Percentiles rank a stretch among this genome's conserved stretches.
phyloP scores from a whole-genome alignment of 2,113 vertebrate genomes.

The Thamnaconus septentrionalis region DNA sequence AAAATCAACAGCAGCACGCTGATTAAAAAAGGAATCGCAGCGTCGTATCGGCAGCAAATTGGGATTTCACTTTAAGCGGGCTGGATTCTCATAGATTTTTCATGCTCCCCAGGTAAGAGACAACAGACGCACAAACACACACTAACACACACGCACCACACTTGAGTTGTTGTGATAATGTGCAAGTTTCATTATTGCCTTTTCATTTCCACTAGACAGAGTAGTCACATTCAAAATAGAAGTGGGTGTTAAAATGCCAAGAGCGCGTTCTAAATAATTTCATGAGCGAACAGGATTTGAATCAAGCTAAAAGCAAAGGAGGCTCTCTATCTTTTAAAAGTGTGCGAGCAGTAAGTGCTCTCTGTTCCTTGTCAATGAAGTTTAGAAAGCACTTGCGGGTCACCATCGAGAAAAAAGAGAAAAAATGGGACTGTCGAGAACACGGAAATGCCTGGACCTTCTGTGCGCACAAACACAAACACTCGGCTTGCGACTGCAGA shows the following conservation, averaged over 20 bases:
- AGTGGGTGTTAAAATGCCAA: constrained; percentile 40
- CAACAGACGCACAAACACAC: too few species aligned
- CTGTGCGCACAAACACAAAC: constrained; percentile 27
- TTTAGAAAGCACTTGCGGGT: constrained; percentile 32
- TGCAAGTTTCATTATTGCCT: constrained; percentile 46
- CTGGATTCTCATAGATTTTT: constrained; percentile 43
- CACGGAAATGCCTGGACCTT: too few species aligned
- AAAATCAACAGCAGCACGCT: background rate
- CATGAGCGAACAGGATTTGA: constrained; percentile 52
- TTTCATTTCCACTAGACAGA: constrained; percentile 31
- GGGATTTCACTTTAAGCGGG: constrained; percentile 31
- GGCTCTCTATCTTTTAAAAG: constrained; percentile 14
- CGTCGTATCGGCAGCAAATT: constrained; percentile 25
- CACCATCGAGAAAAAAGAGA: constrained; percentile 18
- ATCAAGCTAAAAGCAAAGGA: constrained; percentile 52
- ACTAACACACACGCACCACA: background rate
- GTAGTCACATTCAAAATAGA: constrained; percentile 31
- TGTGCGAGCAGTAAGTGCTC: constrained; percentile 40
- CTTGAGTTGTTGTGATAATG: constrained; percentile 31
- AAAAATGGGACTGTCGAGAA: constrained; percentile 8
- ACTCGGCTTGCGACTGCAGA: constrained; percentile 21
- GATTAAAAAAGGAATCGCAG: constrained; percentile 34
- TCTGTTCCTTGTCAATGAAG: constrained; percentile 32
- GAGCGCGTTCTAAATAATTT: constrained; percentile 53
- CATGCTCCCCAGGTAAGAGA: constrained; percentile 24